These are phyloP conservation scores for Pinna nobilis DNA, from an alignment of 1,140 invertebrate species.

Conservation along the genomic window DNA sequence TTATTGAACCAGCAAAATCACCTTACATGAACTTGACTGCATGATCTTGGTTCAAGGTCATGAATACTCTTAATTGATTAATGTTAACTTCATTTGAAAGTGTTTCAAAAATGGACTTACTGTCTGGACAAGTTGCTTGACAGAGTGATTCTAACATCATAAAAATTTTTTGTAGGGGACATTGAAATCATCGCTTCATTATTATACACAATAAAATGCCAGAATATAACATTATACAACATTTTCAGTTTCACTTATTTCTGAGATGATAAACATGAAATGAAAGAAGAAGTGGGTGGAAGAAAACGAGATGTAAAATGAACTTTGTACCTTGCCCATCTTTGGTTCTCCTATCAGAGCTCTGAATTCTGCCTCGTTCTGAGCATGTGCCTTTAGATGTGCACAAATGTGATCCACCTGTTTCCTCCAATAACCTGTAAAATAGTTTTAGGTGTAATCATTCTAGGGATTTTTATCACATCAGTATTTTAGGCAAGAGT, in stretches of 20 bases:
- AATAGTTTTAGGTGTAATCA: neutral
- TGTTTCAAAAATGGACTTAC: no score
- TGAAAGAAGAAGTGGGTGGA: neutral
- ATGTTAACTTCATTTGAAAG: no score
- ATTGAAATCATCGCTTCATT: neutral
- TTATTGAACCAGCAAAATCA: no score
- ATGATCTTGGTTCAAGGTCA: no score
- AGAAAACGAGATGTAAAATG: neutral
- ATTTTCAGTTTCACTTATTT: neutral
- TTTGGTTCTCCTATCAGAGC: conserved; percentile 74
- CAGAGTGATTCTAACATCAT: no score
- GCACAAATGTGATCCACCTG: conserved; percentile 75
- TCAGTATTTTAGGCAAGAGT: neutral
- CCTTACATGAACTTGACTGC: no score
- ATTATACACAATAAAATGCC: neutral
- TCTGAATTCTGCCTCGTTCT: conserved; percentile 74
- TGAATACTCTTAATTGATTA: no score
- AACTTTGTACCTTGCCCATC: conserved; percentile 71
- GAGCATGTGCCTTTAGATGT: conserved; percentile 73
- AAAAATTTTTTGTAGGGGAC: no score
- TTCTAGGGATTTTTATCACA: neutral
- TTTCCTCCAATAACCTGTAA: conserved; percentile 74
- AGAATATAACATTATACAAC: neutral
- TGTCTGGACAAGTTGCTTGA: no score
- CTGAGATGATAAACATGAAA: neutral